Evolutionary conservation across 2,113 vertebrate genomes (phyloP).

Genomic region (Dendropsophus ebraccatus): DNA sequence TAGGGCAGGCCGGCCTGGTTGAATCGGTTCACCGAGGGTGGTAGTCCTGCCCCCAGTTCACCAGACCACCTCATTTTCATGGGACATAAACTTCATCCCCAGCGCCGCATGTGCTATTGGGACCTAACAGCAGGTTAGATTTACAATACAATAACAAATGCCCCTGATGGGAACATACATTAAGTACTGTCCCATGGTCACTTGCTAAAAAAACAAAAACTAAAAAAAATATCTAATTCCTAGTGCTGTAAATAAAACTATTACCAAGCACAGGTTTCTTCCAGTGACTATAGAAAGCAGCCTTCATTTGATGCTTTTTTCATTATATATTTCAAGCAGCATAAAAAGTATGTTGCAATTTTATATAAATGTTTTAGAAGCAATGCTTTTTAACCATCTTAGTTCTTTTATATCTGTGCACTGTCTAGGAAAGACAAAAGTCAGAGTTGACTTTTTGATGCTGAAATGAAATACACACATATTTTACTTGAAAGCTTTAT

Average conservation of each 20-base stretch:
- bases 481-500: conserved; percentile 4
- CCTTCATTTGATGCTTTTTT: not conserved
- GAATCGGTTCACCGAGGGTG: too few relatives aligned
- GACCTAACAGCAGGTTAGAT: too few relatives aligned
- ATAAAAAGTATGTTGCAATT: not conserved
- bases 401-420: not conserved
- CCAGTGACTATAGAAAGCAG: not conserved
- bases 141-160: too few relatives aligned
- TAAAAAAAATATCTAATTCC: too few relatives aligned
- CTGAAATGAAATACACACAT: not conserved
- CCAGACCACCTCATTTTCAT: too few relatives aligned
- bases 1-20: too few relatives aligned
- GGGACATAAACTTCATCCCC: too few relatives aligned
- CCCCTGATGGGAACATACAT: too few relatives aligned
- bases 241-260: not conserved
- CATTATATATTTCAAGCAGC: not conserved
- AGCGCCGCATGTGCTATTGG: too few relatives aligned
- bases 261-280: not conserved
- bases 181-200: too few relatives aligned
- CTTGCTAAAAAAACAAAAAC: too few relatives aligned
- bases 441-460: not conserved
- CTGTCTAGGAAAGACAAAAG: not conserved
- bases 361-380: conserved; percentile 15
- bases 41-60: too few relatives aligned
- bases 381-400: not conserved